These are phyloP conservation scores for Acleris laterana DNA, from an alignment of 2,888 invertebrate genomes.

Conservation along the genomic window DNA sequence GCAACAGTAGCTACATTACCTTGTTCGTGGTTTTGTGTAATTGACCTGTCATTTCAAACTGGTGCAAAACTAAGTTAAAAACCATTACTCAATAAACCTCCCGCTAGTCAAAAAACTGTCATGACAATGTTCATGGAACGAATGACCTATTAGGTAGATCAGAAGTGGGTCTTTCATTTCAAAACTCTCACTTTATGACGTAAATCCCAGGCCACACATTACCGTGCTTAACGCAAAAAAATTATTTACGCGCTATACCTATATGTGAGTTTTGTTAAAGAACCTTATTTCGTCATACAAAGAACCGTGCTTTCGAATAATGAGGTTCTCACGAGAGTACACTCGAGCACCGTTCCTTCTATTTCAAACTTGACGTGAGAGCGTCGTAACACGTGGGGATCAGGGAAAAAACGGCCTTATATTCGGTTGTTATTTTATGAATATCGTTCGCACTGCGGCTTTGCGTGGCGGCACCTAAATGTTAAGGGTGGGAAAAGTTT, in stretches of 20 bases:
- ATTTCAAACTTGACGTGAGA: slow-evolving; percentile 73
- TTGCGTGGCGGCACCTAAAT: slow-evolving; percentile 20
- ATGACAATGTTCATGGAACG: too few species aligned
- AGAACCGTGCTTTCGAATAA: slow-evolving; percentile 80
- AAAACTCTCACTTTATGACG: background rate
- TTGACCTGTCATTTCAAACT: background rate
- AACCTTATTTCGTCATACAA: slow-evolving; percentile 81
- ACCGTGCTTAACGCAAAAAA: slow-evolving; percentile 1
- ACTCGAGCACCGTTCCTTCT: slow-evolving; percentile 66
- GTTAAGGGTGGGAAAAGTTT: slow-evolving; percentile 12
- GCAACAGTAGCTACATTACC: background rate
- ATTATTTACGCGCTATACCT: slow-evolving; percentile 44
- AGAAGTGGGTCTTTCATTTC: background rate
- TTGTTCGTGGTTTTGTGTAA: background rate
- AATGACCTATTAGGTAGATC: too few species aligned
- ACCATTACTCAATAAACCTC: slow-evolving; percentile 3
- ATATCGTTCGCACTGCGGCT: slow-evolving; percentile 20
- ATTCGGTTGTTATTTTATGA: slow-evolving; percentile 30
- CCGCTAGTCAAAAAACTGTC: too few species aligned
- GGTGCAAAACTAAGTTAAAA: background rate
- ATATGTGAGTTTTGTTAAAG: slow-evolving; percentile 79
- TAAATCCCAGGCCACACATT: background rate
- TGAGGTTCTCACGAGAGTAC: slow-evolving; percentile 71
- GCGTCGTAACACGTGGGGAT: slow-evolving; percentile 53
- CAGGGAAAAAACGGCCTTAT: slow-evolving; percentile 39